These are phyloP conservation scores for Pyrocoelia pectoralis DNA, from an alignment of 2,888 invertebrate genomes.

Conservation along the genomic window DNA sequence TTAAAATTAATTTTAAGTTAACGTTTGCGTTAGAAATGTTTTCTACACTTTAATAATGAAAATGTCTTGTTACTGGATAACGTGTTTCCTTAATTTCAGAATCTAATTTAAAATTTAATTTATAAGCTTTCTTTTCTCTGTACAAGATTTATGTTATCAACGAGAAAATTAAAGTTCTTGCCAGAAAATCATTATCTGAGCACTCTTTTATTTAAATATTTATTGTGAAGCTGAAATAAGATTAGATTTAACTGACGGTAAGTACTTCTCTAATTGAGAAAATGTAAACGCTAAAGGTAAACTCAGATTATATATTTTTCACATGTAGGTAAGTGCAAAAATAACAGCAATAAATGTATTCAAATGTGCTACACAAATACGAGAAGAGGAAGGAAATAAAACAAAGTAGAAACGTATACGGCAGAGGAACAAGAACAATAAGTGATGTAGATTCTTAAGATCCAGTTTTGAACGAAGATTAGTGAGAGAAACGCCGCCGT, in stretches of 20 bases:
- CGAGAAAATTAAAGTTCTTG: conserved; percentile 9
- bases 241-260: no score
- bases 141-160: conserved; percentile 14
- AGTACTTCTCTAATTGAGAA: no score
- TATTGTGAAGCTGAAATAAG: background rate
- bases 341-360: conserved; percentile 28
- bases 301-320: background rate
- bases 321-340: conserved; percentile 9
- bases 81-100: conserved; percentile 7
- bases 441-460: conserved; percentile 35
- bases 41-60: conserved; percentile 3
- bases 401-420: conserved; percentile 34
- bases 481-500: conserved; percentile 36
- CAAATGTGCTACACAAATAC: conserved; percentile 33
- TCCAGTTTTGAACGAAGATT: conserved; percentile 36
- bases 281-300: background rate
- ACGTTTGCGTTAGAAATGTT: background rate
- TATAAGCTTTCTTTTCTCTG: conserved; percentile 6
- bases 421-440: conserved; percentile 36
- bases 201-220: conserved; percentile 1
- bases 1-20: background rate
- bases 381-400: conserved; percentile 35
- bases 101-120: conserved; percentile 16
- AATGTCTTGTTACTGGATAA: conserved; percentile 5
- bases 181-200: background rate